Evolutionary conservation across 1,140 invertebrate species (phyloP).

Genomic region (Diachasmimorpha longicaudata): DNA sequence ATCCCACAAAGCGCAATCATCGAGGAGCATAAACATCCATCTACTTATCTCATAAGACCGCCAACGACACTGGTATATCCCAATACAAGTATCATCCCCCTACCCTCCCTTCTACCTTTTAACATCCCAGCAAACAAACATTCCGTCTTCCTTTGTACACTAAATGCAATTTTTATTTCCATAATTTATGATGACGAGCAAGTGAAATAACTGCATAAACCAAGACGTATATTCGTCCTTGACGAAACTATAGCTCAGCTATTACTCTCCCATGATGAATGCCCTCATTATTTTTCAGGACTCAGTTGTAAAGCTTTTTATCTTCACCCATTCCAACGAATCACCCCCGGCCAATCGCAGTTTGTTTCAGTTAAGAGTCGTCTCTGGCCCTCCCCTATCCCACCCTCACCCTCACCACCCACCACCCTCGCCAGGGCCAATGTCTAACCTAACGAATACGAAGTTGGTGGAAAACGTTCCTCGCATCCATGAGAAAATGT

Average conservation of each 20-base stretch:
- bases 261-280: not conserved
- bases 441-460: slow-evolving; percentile 3
- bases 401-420: too few species aligned
- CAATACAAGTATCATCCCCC: not conserved
- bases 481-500: slow-evolving; percentile 7
- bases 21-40: not conserved
- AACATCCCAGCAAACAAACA: not conserved
- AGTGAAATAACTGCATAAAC: slow-evolving; percentile 7
- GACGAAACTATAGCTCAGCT: not conserved
- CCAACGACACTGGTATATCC: not conserved
- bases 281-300: not conserved
- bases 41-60: not conserved
- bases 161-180: not conserved
- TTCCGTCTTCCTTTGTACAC: not conserved
- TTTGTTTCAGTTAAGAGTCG: slow-evolving; percentile 9
- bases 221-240: not conserved
- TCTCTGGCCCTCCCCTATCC: not conserved
- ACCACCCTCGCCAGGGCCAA: too few species aligned
- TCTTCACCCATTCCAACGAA: not conserved
- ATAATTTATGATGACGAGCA: not conserved
- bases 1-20: not conserved
- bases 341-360: not conserved
- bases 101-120: not conserved
- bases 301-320: slow-evolving; percentile 2
- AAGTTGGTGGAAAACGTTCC: not conserved